Base-by-base conservation (phyloP, 2,113 vertebrate genomes). In the Pipra filicauda region DNA sequence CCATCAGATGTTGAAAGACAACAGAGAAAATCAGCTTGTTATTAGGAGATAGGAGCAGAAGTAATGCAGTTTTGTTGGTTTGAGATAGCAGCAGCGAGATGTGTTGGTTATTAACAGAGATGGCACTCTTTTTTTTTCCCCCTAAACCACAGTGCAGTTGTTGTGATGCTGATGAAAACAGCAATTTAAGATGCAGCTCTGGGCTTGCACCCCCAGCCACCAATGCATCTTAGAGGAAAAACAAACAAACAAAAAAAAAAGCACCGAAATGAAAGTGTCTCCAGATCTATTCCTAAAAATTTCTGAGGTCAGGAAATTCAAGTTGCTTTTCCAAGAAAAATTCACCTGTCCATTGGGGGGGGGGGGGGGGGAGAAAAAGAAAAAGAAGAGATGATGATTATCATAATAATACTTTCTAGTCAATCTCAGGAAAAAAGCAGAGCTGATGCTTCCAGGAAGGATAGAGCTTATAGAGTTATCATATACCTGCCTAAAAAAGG, bases 21-120 rank as follows among this genome's bases (percentile, higher is more conserved):
- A 90, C 43, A 66, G 46, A 90, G 59, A 66, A 90, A 94, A 89
- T 48, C 79, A 74, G 71, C 74, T 94, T 94, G 67, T 46, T 93
- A 86, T 85, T 80, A 64, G 11, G 15, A 88, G 82, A 71, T 10
- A 77, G 51, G 26, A 52, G 65, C 16, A 96, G 86, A 91, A 97
- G 88, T 35, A 78, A 79, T 31, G 61, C 33, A 58, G 46, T 64
- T 85, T 72, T 74, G 43, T 26, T 6, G 1, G 41, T 59, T 39
- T 4, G 15, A 89, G 75, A 41, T 44, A 86, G 23, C 1, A 0
- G 71, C 75, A 85, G 88, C 0, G 0, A 88, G 82, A 84, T 43
- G 59, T 49, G 71, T 22, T 80, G 58, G 51, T 88, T 85, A 94
- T 82, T 75, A 89, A 85, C 46, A 74, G 57, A 58, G 39, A 89